Conservation (phyloP, 2,888 invertebrate species). For the Ischnus inquisitorius region DNA sequence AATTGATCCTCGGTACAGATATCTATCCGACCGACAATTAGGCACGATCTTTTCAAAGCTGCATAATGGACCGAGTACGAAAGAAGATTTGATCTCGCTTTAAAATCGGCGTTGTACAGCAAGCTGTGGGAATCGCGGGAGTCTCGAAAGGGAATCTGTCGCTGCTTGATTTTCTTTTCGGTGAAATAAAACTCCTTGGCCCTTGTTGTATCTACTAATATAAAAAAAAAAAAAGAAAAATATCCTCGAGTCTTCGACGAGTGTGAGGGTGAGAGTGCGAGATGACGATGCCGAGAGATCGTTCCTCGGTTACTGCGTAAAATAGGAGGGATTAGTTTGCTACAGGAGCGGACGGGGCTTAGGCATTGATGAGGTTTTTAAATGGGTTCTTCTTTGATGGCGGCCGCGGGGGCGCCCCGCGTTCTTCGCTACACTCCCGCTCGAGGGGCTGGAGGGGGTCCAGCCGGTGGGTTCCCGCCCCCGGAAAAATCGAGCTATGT, state of each 20-base stretch:
- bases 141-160: conserved; percentile 35
- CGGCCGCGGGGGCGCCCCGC: conserved; percentile 63
- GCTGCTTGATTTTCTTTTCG: conserved; percentile 19
- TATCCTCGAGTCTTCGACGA: conserved; percentile 78
- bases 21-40: conserved; percentile 23
- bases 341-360: conserved; percentile 84
- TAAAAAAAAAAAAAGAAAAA: conserved; percentile 83
- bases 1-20: background rate
- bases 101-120: background rate
- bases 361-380: conserved; percentile 86
- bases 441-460: conserved; percentile 53
- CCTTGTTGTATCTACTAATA: conserved; percentile 83
- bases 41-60: conserved; percentile 22
- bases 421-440: conserved; percentile 43
- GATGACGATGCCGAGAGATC: conserved; percentile 52
- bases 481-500: conserved; percentile 64
- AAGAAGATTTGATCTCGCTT: background rate
- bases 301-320: conserved; percentile 78
- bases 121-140: conserved; percentile 8
- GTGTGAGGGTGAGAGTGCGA: conserved; percentile 37
- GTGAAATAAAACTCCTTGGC: conserved; percentile 54
- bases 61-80: background rate
- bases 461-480: conserved; percentile 69
- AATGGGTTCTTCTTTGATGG: conserved; percentile 86
- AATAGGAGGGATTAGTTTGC: conserved; percentile 85